Base-by-base conservation (phyloP, 2,888 invertebrate species). In the Lycaena phlaeas region DNA sequence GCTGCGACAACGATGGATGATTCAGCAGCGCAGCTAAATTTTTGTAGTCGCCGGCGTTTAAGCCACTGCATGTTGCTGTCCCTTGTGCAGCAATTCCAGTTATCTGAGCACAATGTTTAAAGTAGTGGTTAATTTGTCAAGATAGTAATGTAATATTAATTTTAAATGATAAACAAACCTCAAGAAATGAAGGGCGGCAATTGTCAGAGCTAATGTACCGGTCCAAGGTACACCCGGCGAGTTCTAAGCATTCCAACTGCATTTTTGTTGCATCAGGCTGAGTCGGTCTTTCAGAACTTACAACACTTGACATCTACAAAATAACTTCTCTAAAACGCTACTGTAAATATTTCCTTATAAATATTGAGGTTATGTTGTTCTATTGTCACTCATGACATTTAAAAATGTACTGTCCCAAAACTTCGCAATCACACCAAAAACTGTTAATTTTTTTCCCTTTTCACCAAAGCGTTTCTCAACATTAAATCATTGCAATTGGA, bases 11-110 rank as follows among this genome's bases (percentile, higher is more conserved):
- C 56, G 89, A 89, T 45, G 89, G 85, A 45, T 91, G 91, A 50
- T 90, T 79, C 12, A 91, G 86, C 37, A 92, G 75, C 17, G 90
- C 89, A 47, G 90, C 89, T 39, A 93, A 78, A 53, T 90, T 90
- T 42, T 95, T 95, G 84, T 98, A 98, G 72, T 98, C 97, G 61
- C 90, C 90, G 61, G 97, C 95, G 51, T 92, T 92, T 28, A 96
- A 77, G 3, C 97, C 98, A 86, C 96, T 97, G 45, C 93, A 92
- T 52, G 94, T 93, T 53, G 95, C 90, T 56, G 89, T 90, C 59
- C 89, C 89, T 82, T 88, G 87, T 36, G 87, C 79, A 42, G 87
- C 87, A 53, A 91, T 79, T 48, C 89, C 90, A 60, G 90, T 89
- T 52, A 89, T 79, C 88, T 89, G 54, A 14, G 61, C 54, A 18